phyloP scores from a whole-genome alignment of 2,888 invertebrate genomes.

The Notocelia uddmanniana region DNA sequence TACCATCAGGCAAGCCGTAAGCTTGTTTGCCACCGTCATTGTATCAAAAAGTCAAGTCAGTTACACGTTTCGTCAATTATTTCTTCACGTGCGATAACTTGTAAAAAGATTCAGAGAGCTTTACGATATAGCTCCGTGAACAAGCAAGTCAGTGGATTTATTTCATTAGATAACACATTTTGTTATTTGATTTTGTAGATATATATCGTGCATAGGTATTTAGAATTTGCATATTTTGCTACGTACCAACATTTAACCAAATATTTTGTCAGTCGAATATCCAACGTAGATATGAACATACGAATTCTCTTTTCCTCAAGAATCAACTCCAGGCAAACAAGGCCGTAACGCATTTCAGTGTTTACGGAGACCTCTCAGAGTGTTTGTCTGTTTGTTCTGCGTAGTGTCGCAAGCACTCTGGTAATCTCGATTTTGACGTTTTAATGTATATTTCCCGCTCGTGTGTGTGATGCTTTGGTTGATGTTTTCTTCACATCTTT shows the following conservation, averaged over 20 bases:
- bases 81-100: no score
- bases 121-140: no score
- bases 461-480: not conserved
- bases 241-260: not conserved
- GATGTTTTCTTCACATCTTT: not conserved
- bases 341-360: not conserved
- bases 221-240: no score
- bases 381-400: slow-evolving; percentile 13
- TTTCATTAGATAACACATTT: no score
- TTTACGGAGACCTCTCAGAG: slow-evolving; percentile 5
- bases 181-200: no score
- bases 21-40: no score
- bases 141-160: no score
- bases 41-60: no score
- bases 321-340: not conserved
- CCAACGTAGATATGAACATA: not conserved
- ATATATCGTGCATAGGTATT: no score
- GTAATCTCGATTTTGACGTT: not conserved
- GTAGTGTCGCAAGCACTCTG: slow-evolving; percentile 2
- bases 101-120: no score
- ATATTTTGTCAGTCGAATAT: not conserved
- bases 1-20: no score
- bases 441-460: not conserved
- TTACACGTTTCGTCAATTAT: no score
- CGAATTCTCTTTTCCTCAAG: not conserved